Evolutionary conservation across 2,797 vertebrate species (phyloP), one percentile per base, ranked within the genome.

Genomic region (Mastacembelus armatus): DNA sequence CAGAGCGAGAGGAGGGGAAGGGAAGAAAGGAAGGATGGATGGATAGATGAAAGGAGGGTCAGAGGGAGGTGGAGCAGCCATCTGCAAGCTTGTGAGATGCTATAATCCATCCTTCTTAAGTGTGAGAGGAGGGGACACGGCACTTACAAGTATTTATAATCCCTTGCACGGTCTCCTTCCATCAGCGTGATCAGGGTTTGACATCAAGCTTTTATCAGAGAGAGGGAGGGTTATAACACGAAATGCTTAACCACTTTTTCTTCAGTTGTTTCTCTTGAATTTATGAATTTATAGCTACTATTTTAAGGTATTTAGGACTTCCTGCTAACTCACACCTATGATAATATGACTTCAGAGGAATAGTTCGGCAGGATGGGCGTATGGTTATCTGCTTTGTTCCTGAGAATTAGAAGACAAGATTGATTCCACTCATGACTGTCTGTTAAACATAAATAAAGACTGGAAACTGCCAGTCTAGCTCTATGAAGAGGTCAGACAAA

Each of bases 41-140:
- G 77, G 78, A 84, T 45, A 24, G 64, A 76, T 16, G 44, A 45
- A 77, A 32, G 64, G 72, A 73, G 64, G 71, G 78, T 71, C 49
- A 58, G 40, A 65, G 55, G 54, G 73, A 77, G 74, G 75, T 84
- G 77, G 75, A 77, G 71, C 61, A 79, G 81, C 80, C 85, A 84
- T 91, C 85, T 91, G 85, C 70, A 73, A 68, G 65, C 50, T 73
- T 71, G 58, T 26, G 26, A 81, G 80, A 82, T 70, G 74, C 78
- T 48, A 70, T 90, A 90, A 90, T 91, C 89, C 84, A 81, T 77
- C 71, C 58, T 84, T 80, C 58, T 84, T 80, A 83, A 89, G 81
- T 84, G 85, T 86, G 81, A 47, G 77, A 82, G 77, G 47, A 80
- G 65, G 69, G 56, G 69, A 81, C 74, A 69, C 66, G 5, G 69